Evolutionary conservation across 2,797 vertebrate genomes (phyloP), one percentile per base, ranked within the genome.

Genomic region (Melanotaenia parkinsoni): DNA sequence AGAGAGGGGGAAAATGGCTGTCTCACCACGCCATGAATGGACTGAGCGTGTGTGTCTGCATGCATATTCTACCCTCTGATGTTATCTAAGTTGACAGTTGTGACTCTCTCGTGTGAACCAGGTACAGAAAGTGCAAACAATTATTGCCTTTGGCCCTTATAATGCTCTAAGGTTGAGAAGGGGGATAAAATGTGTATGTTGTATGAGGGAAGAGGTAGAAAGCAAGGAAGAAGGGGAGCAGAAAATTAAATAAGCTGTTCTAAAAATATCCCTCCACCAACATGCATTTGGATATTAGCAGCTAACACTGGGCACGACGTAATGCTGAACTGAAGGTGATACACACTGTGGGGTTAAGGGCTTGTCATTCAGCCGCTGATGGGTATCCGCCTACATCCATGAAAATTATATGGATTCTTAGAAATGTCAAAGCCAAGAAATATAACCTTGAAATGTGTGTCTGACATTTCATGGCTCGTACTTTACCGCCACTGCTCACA

Each of bases 21-120:
- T 28, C 58, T 63, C 50, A 1, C 13, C 40, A 0, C 12, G 16
- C 40, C 69, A 50, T 58, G 13, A 66, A 60, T 74, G 24, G 45
- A 38, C 30, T 8, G 33, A 72, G 61, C 24, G 51, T 50, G 65
- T 54, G 33, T 33, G 47, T 67, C 16, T 47, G 67, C 45, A 30
- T 0, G 22, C 9, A 59, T 35, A 30, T 0, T 53, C 38, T 32
- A 50, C 24, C 35, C 50, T 7, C 62, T 75, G 82, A 80, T 30
- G 59, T 78, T 62, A 87, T 85, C 43, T 26, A 64, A 68, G 77
- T 5, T 74, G 85, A 80, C 83, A 81, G 77, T n/a, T 79, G 67
- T 58, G 70, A 45, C 58, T 72, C 33, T 40, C 30, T 62, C 59
- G 57, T 69, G 72, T 80, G 69, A 74, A 87, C 74, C 61, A 85